Evolutionary conservation across 1,140 invertebrate genomes (phyloP).

Genomic region (Caenorhabditis inopinata): DNA sequence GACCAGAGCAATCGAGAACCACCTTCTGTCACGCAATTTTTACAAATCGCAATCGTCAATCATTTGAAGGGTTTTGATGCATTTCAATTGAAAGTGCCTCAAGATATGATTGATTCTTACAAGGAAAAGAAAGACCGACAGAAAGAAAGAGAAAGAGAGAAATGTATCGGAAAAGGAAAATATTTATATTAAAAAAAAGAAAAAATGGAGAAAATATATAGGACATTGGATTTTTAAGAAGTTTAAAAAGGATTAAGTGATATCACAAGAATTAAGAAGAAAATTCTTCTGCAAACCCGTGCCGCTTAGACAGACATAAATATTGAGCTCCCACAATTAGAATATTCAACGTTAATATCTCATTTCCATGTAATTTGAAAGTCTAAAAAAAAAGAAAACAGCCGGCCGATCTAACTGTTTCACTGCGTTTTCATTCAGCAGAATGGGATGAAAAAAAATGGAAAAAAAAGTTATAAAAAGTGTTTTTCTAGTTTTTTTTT

Average conservation of each 20-base stretch:
- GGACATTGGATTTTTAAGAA: background rate
- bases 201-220: background rate
- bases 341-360: no score
- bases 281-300: no score
- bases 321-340: no score
- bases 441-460: no score
- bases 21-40: constrained; percentile 1
- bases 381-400: no score
- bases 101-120: constrained; percentile 22
- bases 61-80: constrained; percentile 22
- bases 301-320: no score
- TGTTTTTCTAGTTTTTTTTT: no score
- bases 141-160: background rate
- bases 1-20: background rate
- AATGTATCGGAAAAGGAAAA: background rate
- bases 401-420: no score
- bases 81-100: constrained; percentile 26
- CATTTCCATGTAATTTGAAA: no score
- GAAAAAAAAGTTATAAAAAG: no score
- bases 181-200: constrained; percentile 14
- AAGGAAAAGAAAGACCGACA: background rate
- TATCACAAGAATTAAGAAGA: no score
- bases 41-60: constrained; percentile 18
- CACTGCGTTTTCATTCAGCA: no score
- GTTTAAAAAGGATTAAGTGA: background rate